phyloP scores from a whole-genome alignment of 2,113 vertebrate genomes.

The Sturnus vulgaris region DNA sequence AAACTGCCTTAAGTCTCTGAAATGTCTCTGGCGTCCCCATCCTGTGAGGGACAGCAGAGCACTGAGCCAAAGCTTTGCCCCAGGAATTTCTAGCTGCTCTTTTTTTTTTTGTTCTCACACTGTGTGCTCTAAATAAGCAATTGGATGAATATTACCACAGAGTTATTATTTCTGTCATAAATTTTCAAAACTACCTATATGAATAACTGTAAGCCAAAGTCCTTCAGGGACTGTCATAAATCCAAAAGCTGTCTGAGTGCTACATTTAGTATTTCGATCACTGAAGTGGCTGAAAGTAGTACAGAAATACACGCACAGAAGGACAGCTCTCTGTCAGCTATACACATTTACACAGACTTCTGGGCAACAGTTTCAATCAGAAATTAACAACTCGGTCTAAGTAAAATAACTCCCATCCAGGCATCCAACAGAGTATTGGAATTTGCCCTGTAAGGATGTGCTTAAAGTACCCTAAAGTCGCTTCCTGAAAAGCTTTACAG shows the following conservation, averaged over 20 bases:
- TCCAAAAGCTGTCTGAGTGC: neutral
- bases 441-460: neutral
- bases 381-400: neutral
- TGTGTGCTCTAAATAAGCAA: neutral
- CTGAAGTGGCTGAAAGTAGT: slow-evolving; percentile 17
- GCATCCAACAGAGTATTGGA: neutral
- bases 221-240: slow-evolving; percentile 35
- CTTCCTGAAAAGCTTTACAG: neutral
- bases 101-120: neutral
- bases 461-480: neutral
- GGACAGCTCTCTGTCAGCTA: neutral
- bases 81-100: neutral
- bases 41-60: neutral
- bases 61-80: neutral
- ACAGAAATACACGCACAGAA: neutral
- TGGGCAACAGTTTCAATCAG: neutral
- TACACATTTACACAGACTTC: neutral
- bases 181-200: slow-evolving; percentile 34
- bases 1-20: neutral
- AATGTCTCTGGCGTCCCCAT: neutral
- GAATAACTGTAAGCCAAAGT: slow-evolving; percentile 26
- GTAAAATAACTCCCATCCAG: neutral
- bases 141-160: neutral
- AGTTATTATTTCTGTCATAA: slow-evolving; percentile 40
- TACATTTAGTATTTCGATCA: neutral